Percentiles rank a stretch among this genome's conserved stretches.
Evolutionary conservation across 2,888 invertebrate genomes (phyloP).

Genomic region (Melikaiella ostensackeni): DNA sequence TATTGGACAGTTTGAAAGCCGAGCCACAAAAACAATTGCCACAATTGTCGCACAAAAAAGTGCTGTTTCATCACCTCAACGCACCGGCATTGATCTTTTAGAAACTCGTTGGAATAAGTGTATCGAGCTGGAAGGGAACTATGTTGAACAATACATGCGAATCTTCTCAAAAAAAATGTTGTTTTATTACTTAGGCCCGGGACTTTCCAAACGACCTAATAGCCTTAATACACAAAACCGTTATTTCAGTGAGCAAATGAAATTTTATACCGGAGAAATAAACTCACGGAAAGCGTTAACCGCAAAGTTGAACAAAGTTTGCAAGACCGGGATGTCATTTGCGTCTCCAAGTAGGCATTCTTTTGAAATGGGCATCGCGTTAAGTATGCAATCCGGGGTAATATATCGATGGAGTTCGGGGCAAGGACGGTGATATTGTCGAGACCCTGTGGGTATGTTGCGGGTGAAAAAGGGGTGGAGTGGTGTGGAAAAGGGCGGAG

Average conservation of each 20-base stretch:
- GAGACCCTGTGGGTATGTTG: constrained; percentile 30
- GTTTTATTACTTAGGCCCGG: no score
- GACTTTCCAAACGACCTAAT: no score
- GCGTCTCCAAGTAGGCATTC: constrained; percentile 11
- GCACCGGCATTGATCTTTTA: no score
- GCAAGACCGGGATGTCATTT: neutral
- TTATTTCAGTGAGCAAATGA: neutral
- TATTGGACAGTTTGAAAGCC: no score
- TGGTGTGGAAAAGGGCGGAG: constrained; percentile 4
- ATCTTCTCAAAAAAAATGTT: no score
- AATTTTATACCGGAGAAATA: constrained; percentile 5
- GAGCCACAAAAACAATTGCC: no score
- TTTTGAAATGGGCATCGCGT: constrained; percentile 40
- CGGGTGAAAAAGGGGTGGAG: constrained; percentile 26
- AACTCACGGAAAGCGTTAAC: constrained; percentile 21
- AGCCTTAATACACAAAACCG: neutral
- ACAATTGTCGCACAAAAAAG: no score
- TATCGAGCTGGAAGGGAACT: no score
- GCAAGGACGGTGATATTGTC: constrained; percentile 39
- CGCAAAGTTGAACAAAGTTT: constrained; percentile 31
- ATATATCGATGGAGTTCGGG: constrained; percentile 28
- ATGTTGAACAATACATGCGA: no score
- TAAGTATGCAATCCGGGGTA: constrained; percentile 37
- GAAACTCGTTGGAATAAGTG: no score
- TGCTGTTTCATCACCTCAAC: no score